Percentiles rank a stretch among this genome's conserved stretches.
Conservation (phyloP, 2,888 invertebrate genomes). For the Psylliodes chrysocephalus region DNA sequence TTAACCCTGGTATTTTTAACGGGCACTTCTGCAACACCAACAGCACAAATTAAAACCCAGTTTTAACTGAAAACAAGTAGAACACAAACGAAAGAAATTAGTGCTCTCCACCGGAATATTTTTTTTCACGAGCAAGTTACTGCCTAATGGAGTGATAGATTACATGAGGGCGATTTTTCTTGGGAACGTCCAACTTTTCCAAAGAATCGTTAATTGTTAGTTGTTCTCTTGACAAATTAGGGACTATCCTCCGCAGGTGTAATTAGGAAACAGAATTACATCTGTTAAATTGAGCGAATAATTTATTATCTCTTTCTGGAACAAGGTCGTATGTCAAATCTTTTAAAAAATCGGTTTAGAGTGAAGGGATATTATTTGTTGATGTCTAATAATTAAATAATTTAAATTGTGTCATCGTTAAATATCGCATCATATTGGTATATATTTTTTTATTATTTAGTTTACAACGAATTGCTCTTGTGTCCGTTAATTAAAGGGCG, state of each 20-base stretch:
- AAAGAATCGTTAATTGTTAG: slow-evolving; percentile 38
- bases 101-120: background rate
- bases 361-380: too few relatives aligned
- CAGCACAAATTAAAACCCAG: too few relatives aligned
- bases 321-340: background rate
- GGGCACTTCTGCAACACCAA: too few relatives aligned
- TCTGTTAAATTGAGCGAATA: background rate
- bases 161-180: slow-evolving; percentile 28
- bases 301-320: background rate
- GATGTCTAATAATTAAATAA: too few relatives aligned
- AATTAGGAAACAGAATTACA: slow-evolving; percentile 18
- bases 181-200: slow-evolving; percentile 31
- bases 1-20: too few relatives aligned
- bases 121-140: slow-evolving; percentile 15
- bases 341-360: too few relatives aligned
- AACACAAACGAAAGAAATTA: background rate
- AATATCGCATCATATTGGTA: too few relatives aligned
- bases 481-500: too few relatives aligned
- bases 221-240: slow-evolving; percentile 37
- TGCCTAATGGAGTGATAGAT: slow-evolving; percentile 34
- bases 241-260: slow-evolving; percentile 17
- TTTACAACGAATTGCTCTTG: too few relatives aligned
- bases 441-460: too few relatives aligned
- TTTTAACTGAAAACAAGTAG: too few relatives aligned
- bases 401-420: too few relatives aligned